Conservation (phyloP, 2,113 vertebrate genomes). For the Theristicus caerulescens region DNA sequence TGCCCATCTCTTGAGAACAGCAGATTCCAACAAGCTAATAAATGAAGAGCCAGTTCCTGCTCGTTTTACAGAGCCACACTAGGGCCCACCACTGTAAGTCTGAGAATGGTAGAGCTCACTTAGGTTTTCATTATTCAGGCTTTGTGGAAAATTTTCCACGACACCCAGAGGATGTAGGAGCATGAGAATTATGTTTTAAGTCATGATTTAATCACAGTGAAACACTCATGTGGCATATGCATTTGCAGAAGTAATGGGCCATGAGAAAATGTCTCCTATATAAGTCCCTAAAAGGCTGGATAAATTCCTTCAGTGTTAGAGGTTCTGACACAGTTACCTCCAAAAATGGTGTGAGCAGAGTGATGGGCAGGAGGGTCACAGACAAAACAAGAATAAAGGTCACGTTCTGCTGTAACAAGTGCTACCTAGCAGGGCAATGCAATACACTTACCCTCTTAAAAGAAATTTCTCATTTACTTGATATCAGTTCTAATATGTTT, state of each 20-base stretch:
- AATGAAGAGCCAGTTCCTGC: neutral
- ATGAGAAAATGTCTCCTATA: neutral
- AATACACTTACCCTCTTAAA: neutral
- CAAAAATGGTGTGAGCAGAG: neutral
- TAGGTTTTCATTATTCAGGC: neutral
- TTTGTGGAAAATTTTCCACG: neutral
- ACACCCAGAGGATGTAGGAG: neutral
- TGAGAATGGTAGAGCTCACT: rapidly evolving
- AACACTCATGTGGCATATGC: neutral
- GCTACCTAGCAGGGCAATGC: neutral
- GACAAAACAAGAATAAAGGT: neutral
- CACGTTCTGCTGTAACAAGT: neutral
- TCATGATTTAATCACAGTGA: neutral
- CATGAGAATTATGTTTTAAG: neutral
- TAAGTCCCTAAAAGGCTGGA: neutral
- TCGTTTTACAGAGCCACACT: neutral
- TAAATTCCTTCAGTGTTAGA: neutral
- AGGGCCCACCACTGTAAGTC: neutral
- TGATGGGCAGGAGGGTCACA: neutral
- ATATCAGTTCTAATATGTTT: neutral
- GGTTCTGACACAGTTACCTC: neutral
- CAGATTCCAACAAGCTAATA: neutral
- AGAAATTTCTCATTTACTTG: neutral
- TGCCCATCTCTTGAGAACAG: neutral
- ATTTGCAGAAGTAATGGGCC: neutral